Evolutionary conservation across 2,797 vertebrate species (phyloP).

Genomic region (Saxicola maurus): DNA sequence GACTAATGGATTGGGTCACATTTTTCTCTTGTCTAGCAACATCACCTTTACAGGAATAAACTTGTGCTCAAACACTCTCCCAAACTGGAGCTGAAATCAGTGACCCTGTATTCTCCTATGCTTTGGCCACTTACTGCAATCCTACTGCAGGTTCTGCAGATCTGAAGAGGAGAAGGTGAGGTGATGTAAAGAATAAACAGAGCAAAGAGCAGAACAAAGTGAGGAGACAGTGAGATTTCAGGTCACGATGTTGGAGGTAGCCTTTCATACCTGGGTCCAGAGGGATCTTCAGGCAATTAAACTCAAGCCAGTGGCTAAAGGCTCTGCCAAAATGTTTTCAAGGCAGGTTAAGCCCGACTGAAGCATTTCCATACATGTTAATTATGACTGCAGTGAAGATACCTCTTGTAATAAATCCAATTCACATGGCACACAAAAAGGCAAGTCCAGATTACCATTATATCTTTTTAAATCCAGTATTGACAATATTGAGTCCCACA

Average conservation of each 20-base stretch:
- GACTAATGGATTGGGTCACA: background rate
- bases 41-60: background rate
- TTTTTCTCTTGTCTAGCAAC: background rate
- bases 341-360: background rate
- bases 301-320: background rate
- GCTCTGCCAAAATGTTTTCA: background rate
- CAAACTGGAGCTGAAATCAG: background rate
- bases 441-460: background rate
- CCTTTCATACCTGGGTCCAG: background rate
- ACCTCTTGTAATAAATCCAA: background rate
- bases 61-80: background rate
- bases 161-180: background rate
- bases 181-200: background rate
- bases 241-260: rapidly evolving
- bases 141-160: background rate
- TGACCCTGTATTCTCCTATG: background rate
- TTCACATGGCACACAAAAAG: background rate
- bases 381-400: background rate
- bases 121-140: background rate
- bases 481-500: background rate
- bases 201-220: background rate
- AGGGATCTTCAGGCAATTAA: background rate
- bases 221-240: background rate
- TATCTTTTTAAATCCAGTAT: background rate
- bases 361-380: rapidly evolving